Evolutionary conservation across 1,140 invertebrate genomes (phyloP), one percentile per base, ranked within the genome.

Genomic region (Bombus ignitus): DNA sequence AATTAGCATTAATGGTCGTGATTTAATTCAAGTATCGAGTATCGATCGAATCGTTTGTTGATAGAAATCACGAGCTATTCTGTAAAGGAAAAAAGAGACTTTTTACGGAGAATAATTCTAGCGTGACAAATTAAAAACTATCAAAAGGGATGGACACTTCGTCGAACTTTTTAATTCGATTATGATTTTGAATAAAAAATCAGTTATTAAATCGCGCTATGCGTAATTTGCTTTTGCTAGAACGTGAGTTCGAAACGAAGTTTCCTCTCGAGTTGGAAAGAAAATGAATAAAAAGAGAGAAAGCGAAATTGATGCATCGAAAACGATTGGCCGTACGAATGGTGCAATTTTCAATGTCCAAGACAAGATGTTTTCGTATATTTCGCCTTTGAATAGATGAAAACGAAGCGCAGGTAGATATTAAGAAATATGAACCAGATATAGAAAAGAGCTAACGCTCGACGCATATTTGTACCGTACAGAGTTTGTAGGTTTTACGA

Each of bases 1-100:
- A 76, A 76, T 76, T 76, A 35, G 13, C 53, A 76, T 76, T 76
- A 76, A 76, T 76, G 25, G 25, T n/a, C 35, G 35, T 13, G 53
- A 76, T 39, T 76, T 28, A 59, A 76, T 76, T 76, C 35, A 18
- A 37, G 74, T 1, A 10, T 13, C 72, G 18, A 22, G 35, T 28
- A 37, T 35, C 42, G 32, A 53, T 74, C 35, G 35, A 59, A 76
- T 35, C 57, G 25, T 39, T 76, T 8, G 22, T n/a, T 1, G 35
- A 78, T 77, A 42, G n/a, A 68, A 25, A 68, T 68, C 39, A 12
- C 18, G 3, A 35, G 32, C 12, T 32, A 42, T 65, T 8, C 28
- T 47, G 13, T 4, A 25, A n/a, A 22, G n/a, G 9, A 39, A 32
- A 42, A 15, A 13, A 25, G 18, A 35, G 35, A 53, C n/a, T n/a